Evolutionary conservation across 2,113 vertebrate genomes (phyloP), one percentile per base, ranked within the genome.

Genomic region (Poeciliopsis retropinna): DNA sequence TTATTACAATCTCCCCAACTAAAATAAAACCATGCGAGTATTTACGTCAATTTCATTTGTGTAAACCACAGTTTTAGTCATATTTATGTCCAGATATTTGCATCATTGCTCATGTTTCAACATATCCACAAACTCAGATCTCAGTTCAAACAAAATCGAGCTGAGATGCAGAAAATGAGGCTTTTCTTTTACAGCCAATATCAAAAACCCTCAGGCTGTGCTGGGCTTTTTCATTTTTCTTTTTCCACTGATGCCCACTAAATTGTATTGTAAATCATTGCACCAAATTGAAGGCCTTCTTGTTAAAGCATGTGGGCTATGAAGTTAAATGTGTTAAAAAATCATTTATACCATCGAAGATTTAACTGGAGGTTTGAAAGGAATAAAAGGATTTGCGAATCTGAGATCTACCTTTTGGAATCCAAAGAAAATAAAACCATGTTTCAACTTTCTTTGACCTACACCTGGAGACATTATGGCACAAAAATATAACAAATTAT

Each of bases 71-170:
- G 22, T 64, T 64, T 60, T 80, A 44, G 69, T 65, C 54, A 39
- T 57, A 80, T 81, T 83, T 60, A 81, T 51, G 65, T 29, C 5
- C 32, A 27, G 27, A 28, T 47, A 47, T 67, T 67, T 11, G 31
- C 54, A 72, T 62, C 77, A 51, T 47, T 70, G 54, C 41, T 61
- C 22, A 51, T 51, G 63, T 62, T 80, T 75, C 64, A 57, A 80
- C 76, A 78, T 3, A 0, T 62, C 64, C 29, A 3, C 12, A 62
- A 62, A 61, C 51, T 57, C 51, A n/a, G 51, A n/a, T 57, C 51
- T 57, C 51, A 57, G 51, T 57, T 17, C 51, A 61, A 61, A 61
- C 60, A 61, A 64, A 64, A 32, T 13, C 25, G 7, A 30, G 17
- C 29, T 62, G 61, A 62, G 29, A 62, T 62, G 61, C 29, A 28